Evolutionary conservation across 2,113 vertebrate genomes (phyloP), one percentile per base, ranked within the genome.

Genomic region (Hymenochirus boettgeri): DNA sequence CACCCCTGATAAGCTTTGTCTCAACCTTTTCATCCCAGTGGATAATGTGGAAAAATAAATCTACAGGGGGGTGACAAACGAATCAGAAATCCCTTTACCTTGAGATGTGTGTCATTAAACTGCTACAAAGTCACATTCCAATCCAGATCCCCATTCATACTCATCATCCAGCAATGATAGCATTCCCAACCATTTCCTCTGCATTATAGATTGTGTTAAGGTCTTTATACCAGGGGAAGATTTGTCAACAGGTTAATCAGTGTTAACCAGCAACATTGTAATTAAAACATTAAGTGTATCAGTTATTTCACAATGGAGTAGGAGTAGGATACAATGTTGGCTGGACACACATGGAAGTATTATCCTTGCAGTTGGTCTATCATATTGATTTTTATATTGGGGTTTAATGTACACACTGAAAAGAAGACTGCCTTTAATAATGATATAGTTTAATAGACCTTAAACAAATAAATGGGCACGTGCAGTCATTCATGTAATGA

Each of bases 11-110:
- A 23, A 25, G 7, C 55, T 4, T 72, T 76, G 50, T 69, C 75
- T 77, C 65, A 64, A 61, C 8, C 2, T 65, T 0, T 45, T 66
- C 69, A 65, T n/a, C 73, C 61, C 48, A 66, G 47, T 33, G 13
- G 48, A 1, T 18, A 11, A 9, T 51, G 24, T 24, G 26, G 23
- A 21, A 15, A n/a, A 26, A 12, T 58, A 37, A 59, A 67, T 67
- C 56, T 51, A 17, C 12, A 27, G 65, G 33, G 39, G 39, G 17
- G 7, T 3, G 5, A 7, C n/a, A 57, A 29, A 7, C 51, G 21
- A 4, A 22, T 23, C 2, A 21, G 3, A 37, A 48, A 55, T 17
- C n/a, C 19, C 10, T 18, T 19, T 10, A 9, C 46, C 42, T 37
- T 35, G 25, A 65, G n/a, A 24, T 19, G 50, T 21, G 35, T 8